Percentiles rank a stretch among this genome's conserved stretches.
These are phyloP conservation scores for Venturia canescens DNA, from an alignment of 1,140 invertebrate species.

Conservation along the genomic window DNA sequence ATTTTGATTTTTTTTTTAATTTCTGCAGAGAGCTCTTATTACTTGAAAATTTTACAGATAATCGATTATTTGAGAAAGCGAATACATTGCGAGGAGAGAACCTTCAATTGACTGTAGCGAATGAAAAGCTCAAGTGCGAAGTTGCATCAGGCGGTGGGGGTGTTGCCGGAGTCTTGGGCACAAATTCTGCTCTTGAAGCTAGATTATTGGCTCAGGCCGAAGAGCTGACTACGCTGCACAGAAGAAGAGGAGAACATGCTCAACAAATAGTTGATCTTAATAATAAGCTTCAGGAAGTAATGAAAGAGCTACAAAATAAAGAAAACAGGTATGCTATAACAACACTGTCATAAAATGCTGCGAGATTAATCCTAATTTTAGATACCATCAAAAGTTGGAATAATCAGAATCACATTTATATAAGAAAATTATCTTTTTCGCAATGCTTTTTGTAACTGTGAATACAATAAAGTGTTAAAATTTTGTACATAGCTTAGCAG, in stretches of 20 bases:
- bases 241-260: conserved; percentile 92
- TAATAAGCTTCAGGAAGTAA: conserved; percentile 89
- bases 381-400: no score
- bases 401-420: no score
- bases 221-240: conserved; percentile 93
- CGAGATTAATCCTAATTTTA: no score
- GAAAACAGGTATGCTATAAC: conserved; percentile 82
- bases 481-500: conserved; percentile 82
- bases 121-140: conserved; percentile 86
- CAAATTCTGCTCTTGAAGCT: conserved; percentile 84
- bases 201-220: conserved; percentile 92
- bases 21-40: no score
- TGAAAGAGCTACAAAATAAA: conserved; percentile 85
- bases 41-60: conserved; percentile 80
- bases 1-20: no score
- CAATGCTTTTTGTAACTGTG: no score
- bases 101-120: conserved; percentile 88
- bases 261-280: conserved; percentile 96
- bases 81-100: conserved; percentile 88
- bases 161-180: conserved; percentile 64
- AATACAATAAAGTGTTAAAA: neutral
- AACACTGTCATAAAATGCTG: conserved; percentile 18
- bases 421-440: no score
- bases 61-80: conserved; percentile 89
- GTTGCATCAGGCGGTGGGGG: conserved; percentile 70